These are phyloP conservation scores for Strix aluco DNA, from an alignment of 2,113 vertebrate species.

Conservation along the genomic window DNA sequence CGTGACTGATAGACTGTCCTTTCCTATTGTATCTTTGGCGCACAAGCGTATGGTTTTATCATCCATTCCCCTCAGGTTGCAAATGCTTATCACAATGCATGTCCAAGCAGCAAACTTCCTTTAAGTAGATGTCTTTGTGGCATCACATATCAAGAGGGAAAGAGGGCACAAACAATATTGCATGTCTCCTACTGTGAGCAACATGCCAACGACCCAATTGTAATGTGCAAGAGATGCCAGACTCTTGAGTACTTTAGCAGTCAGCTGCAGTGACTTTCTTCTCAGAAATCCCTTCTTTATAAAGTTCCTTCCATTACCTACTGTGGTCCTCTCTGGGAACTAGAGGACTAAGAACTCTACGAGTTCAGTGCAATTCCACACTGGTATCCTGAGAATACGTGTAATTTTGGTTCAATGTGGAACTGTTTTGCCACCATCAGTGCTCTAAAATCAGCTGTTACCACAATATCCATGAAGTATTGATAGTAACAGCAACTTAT, in stretches of 20 bases:
- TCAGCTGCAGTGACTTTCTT: background rate
- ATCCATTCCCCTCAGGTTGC: conserved; percentile 69
- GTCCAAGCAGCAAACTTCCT: conserved; percentile 44
- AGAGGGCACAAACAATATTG: conserved; percentile 8
- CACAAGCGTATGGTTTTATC: conserved; percentile 23
- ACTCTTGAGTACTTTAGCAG: background rate
- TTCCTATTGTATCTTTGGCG: conserved; percentile 8
- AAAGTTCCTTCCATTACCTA: background rate
- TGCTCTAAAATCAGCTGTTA: conserved; percentile 63
- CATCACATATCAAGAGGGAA: background rate
- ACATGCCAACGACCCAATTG: background rate
- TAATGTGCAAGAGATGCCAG: background rate
- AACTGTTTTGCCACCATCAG: conserved; percentile 48
- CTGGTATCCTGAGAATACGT: conserved; percentile 49
- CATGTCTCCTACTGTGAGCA: background rate
- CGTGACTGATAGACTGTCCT: conserved; percentile 66
- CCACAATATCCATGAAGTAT: conserved; percentile 34
- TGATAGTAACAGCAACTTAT: conserved; percentile 32
- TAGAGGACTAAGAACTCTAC: conserved; percentile 14
- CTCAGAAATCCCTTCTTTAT: conserved; percentile 7
- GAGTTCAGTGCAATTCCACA: conserved; percentile 32
- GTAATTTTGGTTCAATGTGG: conserved; percentile 47
- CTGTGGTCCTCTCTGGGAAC: background rate
- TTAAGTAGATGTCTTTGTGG: conserved; percentile 2
- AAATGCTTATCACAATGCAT: conserved; percentile 70